Evolutionary conservation across 2,888 invertebrate species (phyloP), one percentile per base, ranked within the genome.

Genomic region (Plagodis dolabraria): DNA sequence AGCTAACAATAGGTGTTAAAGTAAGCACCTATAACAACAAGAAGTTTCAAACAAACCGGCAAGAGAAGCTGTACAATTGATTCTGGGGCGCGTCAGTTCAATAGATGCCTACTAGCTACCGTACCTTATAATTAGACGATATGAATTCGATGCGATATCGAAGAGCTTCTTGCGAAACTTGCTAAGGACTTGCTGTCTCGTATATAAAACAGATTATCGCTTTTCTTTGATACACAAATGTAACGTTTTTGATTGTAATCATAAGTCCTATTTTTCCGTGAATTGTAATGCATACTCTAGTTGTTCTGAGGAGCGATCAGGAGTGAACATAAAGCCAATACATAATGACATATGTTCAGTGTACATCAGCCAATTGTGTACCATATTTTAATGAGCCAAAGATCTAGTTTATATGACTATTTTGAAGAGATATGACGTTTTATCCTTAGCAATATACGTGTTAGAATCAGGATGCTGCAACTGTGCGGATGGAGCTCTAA

Each of bases 391-490:
- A 33, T 33, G 6, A 5, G 0, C 0, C 45, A 7, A 43, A 33
- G 33, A 33, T 33, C 40, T 11, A 6, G 7, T 40, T 22, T 10
- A 7, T 45, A 8, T 51, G 7, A 35, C 5, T 0, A n/a, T 52
- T 36, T 36, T 5, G 12, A 42, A 10, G 10, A 36, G 46, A 44
- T 57, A 53, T 7, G 53, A 68, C 59, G 49, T 72, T 59, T 47
- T 62, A 55, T 75, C 54, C 75, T 75, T 65, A 34, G 60, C 57
- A 55, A 59, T 60, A 56, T 59, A 58, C 81, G 87, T 84, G 86
- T 88, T 89, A 84, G 85, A 86, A 87, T 90, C 88, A 87, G 90
- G 91, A 89, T 90, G 89, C 89, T 86, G 89, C 87, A 87, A 89
- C 77, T 74, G 82, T 79, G 84, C 86, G 87, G 87, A 88, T 85